Evolutionary conservation across 1,140 invertebrate genomes (phyloP).

Genomic region (Myzus persicae): DNA sequence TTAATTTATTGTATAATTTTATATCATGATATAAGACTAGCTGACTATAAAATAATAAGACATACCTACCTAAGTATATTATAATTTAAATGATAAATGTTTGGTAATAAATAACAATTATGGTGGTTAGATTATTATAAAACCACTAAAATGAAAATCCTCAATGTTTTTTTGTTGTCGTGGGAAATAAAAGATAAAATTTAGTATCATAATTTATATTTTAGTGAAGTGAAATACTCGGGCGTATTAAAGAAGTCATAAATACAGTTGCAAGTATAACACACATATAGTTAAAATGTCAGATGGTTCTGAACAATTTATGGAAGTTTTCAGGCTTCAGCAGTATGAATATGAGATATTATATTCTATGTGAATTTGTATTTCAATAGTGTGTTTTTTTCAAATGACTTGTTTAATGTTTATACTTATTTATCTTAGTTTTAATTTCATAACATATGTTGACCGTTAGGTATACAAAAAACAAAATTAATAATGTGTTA

Average conservation of each 20-base stretch:
- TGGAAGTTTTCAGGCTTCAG: background rate
- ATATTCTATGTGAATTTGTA: background rate
- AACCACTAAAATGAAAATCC: background rate
- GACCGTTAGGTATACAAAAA: background rate
- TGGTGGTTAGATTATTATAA: background rate
- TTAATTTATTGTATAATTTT: background rate
- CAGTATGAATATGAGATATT: background rate
- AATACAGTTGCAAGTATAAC: background rate
- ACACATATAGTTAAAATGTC: background rate
- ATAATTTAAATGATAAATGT: conserved; percentile 13
- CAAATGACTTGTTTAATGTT: background rate
- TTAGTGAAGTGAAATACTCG: conserved; percentile 25
- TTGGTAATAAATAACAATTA: conserved; percentile 25
- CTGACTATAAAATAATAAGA: background rate
- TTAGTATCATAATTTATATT: conserved; percentile 12
- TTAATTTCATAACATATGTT: background rate
- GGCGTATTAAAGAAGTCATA: conserved; percentile 8
- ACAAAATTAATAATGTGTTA: background rate
- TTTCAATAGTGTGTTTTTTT: background rate
- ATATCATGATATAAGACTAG: background rate
- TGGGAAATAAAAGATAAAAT: conserved; percentile 26
- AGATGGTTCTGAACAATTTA: background rate
- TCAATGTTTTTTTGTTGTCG: background rate
- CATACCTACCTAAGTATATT: background rate
- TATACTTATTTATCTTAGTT: background rate